Percentiles rank a stretch among this genome's conserved stretches.
Evolutionary conservation across 2,888 invertebrate species (phyloP).

Genomic region (Argyresthia albistria): DNA sequence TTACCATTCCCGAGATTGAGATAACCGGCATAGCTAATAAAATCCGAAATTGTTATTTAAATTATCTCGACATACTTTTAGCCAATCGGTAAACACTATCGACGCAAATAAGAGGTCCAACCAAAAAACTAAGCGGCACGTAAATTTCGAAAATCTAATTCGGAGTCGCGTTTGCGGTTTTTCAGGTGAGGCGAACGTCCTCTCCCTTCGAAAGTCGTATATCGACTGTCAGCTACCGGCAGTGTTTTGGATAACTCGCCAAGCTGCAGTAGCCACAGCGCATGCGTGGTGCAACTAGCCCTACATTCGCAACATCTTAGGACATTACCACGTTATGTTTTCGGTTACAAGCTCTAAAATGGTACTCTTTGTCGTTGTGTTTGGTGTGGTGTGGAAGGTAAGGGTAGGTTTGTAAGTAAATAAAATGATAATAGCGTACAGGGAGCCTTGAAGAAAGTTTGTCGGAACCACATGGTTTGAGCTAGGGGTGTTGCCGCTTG

Average conservation of each 20-base stretch:
- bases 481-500: no score
- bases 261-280: constrained; percentile 52
- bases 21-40: no score
- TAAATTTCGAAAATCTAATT: background rate
- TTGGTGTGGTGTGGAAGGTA: background rate
- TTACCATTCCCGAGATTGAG: background rate
- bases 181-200: constrained; percentile 21
- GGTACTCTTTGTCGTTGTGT: background rate
- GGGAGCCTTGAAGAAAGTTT: constrained; percentile 8
- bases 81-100: background rate
- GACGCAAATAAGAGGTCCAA: background rate
- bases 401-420: background rate
- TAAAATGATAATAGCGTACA: constrained; percentile 9
- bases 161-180: background rate
- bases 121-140: background rate
- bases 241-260: constrained; percentile 37
- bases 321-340: constrained; percentile 16
- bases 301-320: constrained; percentile 32
- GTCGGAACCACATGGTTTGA: constrained; percentile 7
- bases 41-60: background rate
- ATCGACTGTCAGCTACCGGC: constrained; percentile 52
- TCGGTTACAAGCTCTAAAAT: background rate
- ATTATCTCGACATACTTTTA: background rate
- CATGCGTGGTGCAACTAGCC: constrained; percentile 53
- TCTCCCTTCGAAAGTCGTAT: constrained; percentile 26